Evolutionary conservation across 2,797 vertebrate genomes (phyloP), one percentile per base, ranked within the genome.

Genomic region (Scolopax bukidnonensis): DNA sequence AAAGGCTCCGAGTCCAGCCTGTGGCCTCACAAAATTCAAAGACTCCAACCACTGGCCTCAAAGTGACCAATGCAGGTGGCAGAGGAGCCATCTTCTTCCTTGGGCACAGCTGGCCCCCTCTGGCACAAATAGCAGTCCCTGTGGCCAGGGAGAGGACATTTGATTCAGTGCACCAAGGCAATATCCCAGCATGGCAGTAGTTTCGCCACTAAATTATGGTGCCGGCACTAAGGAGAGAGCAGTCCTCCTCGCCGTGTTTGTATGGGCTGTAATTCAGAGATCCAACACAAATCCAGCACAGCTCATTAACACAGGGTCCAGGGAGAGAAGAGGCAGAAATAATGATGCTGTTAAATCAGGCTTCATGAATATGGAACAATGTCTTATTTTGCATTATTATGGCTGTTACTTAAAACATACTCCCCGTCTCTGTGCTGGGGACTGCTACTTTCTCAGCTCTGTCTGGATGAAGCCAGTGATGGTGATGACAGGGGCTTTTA

Each of bases 331-430:
- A 96, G 80, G 81, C 85, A 95, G 95, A 97, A 97, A 96, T 97
- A 97, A 97, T 94, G 95, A 97, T 94, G 95, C 93, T 69, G 85
- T 97, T 97, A 97, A 97, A 97, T 97, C 96, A 97, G 57, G 87
- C 94, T 97, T 97, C 96, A 97, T 97, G 97, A 97, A 97, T 97
- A 97, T 97, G 97, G 96, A 97, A 96, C 93, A 90, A 91, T 93
- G 80, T 88, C 95, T 97, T 96, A 89, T 96, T 97, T 97, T 96
- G 97, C 96, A 93, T 97, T 97, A 96, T 97, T 97, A 91, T 74
- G 60, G 83, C 90, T 87, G 84, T 95, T 97, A 95, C 94, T 97
- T 97, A 95, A 97, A 97, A 92, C 94, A 70, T 60, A 51, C 75
- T 96, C 84, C 38, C 60, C 2, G n/a, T 64, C 87, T 91, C 92